A percentile compares a stretch with the other conserved stretches of the same genome.
These are phyloP conservation scores for Strix uralensis DNA, from an alignment of 2,113 vertebrate genomes.

Conservation along the genomic window DNA sequence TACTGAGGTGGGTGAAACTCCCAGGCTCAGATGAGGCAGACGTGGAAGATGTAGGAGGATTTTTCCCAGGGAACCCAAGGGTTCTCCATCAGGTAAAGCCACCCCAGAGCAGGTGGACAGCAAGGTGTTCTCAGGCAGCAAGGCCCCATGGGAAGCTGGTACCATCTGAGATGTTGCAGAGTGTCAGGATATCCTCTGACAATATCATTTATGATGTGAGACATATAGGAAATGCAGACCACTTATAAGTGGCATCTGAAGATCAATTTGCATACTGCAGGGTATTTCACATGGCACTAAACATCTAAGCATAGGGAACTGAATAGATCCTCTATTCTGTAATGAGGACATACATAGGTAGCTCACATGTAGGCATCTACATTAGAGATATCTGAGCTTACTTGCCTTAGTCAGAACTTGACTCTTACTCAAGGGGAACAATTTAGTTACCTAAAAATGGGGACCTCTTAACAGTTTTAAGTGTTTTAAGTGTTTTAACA, in stretches of 20 bases:
- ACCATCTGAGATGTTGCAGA: neutral
- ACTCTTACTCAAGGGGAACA: neutral
- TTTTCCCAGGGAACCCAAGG: neutral
- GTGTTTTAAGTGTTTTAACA: neutral
- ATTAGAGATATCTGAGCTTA: neutral
- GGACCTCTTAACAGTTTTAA: neutral
- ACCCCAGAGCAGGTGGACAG: neutral
- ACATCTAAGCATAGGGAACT: neutral
- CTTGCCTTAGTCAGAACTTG: neutral
- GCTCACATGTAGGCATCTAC: neutral
- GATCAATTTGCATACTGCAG: neutral
- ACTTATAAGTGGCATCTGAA: neutral
- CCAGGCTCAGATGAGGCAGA: rapidly evolving
- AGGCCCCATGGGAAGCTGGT: neutral
- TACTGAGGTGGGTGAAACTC: rapidly evolving
- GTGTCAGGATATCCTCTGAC: neutral
- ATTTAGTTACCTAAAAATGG: neutral
- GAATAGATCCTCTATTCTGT: neutral
- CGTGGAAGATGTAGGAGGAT: neutral
- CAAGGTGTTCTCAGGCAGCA: neutral
- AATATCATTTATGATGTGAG: neutral
- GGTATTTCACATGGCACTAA: neutral
- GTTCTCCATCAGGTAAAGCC: neutral
- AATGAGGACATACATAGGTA: neutral
- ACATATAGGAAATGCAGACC: neutral